Evolutionary conservation across 2,888 invertebrate genomes (phyloP).

Genomic region (Tiliacea citrago): DNA sequence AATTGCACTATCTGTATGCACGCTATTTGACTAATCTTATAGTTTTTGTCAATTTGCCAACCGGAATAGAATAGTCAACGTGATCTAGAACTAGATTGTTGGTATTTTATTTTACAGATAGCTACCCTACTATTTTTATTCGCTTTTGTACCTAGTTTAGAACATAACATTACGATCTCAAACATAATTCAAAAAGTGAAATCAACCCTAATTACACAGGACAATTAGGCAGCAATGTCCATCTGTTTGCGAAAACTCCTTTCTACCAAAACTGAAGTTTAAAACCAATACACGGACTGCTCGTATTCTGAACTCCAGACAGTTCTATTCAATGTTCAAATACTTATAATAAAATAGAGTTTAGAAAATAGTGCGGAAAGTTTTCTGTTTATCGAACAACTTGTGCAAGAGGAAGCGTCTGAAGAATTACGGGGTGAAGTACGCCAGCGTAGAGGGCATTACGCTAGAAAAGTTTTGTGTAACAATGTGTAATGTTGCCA

Average conservation of each 20-base stretch:
- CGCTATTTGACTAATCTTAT: conserved; percentile 63
- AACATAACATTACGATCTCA: not conserved
- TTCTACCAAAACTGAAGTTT: conserved; percentile 4
- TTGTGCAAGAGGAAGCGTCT: conserved; percentile 80
- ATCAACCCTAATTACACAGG: not conserved
- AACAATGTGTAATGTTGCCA: conserved; percentile 90
- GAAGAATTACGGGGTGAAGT: conserved; percentile 82
- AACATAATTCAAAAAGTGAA: not conserved
- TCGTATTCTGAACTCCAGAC: conserved; percentile 16
- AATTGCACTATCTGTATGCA: conserved; percentile 62
- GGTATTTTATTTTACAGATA: conserved; percentile 37
- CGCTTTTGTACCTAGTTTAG: not conserved
- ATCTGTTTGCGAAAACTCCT: not conserved
- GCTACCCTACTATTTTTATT: conserved; percentile 1
- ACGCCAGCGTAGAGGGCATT: conserved; percentile 83
- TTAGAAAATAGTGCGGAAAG: conserved; percentile 66
- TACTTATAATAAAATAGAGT: conserved; percentile 60
- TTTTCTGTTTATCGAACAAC: conserved; percentile 81
- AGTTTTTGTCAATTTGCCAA: conserved; percentile 64
- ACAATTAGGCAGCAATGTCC: not conserved
- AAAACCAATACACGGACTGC: not conserved
- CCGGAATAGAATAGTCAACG: conserved; percentile 58
- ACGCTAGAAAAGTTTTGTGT: conserved; percentile 87
- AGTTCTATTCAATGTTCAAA: conserved; percentile 35
- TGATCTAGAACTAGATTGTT: conserved; percentile 38